Conservation (phyloP, 2,888 invertebrate genomes). For the Limnephilus auricula region DNA sequence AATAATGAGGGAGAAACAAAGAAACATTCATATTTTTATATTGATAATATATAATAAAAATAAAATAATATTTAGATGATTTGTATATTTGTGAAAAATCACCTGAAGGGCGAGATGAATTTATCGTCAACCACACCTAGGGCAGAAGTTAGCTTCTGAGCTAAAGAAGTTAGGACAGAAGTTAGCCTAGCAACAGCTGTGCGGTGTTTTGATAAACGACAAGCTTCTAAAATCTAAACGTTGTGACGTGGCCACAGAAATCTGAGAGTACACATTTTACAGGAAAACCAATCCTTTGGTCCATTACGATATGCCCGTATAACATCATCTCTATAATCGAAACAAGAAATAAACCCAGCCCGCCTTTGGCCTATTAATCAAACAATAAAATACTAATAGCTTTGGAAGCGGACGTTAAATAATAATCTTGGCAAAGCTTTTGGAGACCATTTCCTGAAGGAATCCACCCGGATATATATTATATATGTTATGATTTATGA, state of each 20-base stretch:
- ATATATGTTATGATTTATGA: no score
- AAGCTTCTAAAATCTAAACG: not conserved
- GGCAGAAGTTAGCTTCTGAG: no score
- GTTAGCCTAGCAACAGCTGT: not conserved
- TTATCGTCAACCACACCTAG: not conserved
- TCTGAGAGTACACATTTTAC: not conserved
- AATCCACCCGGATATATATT: not conserved
- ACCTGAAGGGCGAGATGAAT: no score
- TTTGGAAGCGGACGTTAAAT: conserved; percentile 6
- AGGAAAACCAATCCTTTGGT: not conserved
- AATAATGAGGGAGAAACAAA: no score
- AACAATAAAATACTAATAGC: not conserved
- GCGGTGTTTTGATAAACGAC: not conserved
- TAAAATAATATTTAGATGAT: no score
- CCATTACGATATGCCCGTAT: not conserved
- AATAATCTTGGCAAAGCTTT: conserved; percentile 27
- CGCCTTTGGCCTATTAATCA: conserved; percentile 2
- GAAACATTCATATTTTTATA: no score
- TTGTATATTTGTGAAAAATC: no score
- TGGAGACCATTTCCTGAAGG: not conserved
- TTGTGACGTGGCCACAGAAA: not conserved
- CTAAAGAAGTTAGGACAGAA: no score
- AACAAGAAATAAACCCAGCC: not conserved
- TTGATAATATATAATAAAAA: no score
- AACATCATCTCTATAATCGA: conserved; percentile 7